A percentile compares a stretch with the other conserved stretches of the same genome.
Evolutionary conservation across 2,888 invertebrate genomes (phyloP).

Genomic region (Empis livida): DNA sequence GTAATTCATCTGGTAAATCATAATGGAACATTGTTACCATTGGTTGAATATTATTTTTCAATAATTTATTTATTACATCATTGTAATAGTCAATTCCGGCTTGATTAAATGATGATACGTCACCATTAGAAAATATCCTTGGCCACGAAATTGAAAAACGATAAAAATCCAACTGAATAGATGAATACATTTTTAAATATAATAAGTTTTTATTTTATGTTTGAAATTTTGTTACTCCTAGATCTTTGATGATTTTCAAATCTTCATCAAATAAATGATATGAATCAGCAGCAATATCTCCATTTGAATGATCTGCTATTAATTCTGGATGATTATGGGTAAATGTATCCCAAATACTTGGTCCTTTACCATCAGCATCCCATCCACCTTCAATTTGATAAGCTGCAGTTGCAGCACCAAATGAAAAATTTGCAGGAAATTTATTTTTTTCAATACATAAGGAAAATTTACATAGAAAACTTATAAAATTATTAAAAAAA

Average conservation of each 20-base stretch:
- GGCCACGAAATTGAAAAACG: slow-evolving; percentile 52
- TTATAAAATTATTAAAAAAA: too few species aligned
- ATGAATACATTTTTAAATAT: background rate
- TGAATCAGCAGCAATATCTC: slow-evolving; percentile 46
- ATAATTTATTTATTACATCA: slow-evolving; percentile 46
- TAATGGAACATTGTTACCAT: slow-evolving; percentile 44
- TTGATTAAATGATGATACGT: slow-evolving; percentile 41
- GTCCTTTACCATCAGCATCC: slow-evolving; percentile 36
- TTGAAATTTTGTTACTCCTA: slow-evolving; percentile 16
- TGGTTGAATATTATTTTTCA: slow-evolving; percentile 46
- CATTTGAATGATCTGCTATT: slow-evolving; percentile 38
- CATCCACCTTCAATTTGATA: slow-evolving; percentile 26
- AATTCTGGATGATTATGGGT: slow-evolving; percentile 25
- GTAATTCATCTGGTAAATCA: slow-evolving; percentile 42
- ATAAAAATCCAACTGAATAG: slow-evolving; percentile 34
- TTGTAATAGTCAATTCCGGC: slow-evolving; percentile 52
- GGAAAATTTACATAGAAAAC: too few species aligned
- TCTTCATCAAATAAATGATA: slow-evolving; percentile 46
- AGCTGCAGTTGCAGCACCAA: slow-evolving; percentile 24
- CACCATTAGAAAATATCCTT: slow-evolving; percentile 46
- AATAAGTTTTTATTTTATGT: too few species aligned
- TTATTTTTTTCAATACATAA: too few species aligned
- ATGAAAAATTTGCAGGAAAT: slow-evolving; percentile 14
- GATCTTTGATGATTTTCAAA: slow-evolving; percentile 38
- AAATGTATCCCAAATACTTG: slow-evolving; percentile 40